phyloP scores from a whole-genome alignment of 2,888 invertebrate genomes.

The Eulithis testata region DNA sequence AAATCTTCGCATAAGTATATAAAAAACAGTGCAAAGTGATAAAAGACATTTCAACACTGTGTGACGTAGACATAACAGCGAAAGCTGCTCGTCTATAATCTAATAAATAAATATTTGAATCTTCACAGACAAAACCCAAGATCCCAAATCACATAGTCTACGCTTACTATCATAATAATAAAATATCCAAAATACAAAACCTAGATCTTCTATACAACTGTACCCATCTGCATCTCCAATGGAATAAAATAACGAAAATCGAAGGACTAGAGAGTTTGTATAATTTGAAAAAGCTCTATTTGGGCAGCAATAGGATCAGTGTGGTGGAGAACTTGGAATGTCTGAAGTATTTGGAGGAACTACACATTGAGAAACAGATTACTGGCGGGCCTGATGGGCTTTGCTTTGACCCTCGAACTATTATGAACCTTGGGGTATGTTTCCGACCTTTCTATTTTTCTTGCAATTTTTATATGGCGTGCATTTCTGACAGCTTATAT shows the following conservation, averaged over 20 bases:
- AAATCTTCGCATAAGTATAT: too few relatives aligned
- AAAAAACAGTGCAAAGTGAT: too few relatives aligned
- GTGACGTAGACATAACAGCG: too few relatives aligned
- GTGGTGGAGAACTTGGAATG: constrained; percentile 88
- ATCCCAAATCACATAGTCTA: constrained; percentile 80
- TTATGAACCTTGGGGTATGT: constrained; percentile 84
- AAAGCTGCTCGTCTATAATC: too few relatives aligned
- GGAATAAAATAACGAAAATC: constrained; percentile 89
- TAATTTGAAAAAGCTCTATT: constrained; percentile 91
- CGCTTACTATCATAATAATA: constrained; percentile 92
- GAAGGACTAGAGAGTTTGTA: constrained; percentile 86
- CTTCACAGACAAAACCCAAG: constrained; percentile 65
- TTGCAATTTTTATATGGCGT: neutral
- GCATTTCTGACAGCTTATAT: too few relatives aligned
- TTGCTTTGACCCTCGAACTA: constrained; percentile 87
- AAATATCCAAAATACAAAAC: constrained; percentile 89
- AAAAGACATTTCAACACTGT: too few relatives aligned
- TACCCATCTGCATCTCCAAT: constrained; percentile 89
- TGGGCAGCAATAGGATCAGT: constrained; percentile 87
- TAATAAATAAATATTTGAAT: too few relatives aligned
- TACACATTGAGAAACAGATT: constrained; percentile 88
- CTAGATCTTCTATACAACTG: constrained; percentile 86
- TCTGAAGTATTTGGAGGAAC: constrained; percentile 85
- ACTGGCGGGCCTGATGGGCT: constrained; percentile 82
- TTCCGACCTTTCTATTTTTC: neutral